Conservation (phyloP, 2,113 vertebrate species). For the Burhinus oedicnemus region DNA sequence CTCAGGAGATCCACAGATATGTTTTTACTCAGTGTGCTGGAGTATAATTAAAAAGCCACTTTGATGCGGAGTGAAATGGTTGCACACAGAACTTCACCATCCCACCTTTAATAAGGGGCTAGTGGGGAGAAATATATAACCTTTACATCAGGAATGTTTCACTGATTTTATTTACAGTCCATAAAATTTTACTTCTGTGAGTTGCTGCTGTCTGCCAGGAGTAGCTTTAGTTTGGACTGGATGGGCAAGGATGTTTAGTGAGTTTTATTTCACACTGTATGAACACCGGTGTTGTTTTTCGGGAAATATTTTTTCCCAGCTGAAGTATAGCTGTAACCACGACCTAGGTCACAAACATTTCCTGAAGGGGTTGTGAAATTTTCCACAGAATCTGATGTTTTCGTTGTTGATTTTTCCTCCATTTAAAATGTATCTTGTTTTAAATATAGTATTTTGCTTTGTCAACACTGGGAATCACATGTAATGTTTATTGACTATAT, state of each 20-base stretch:
- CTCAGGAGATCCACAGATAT: background rate
- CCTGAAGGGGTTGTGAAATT: conserved; percentile 23
- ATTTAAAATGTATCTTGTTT: conserved; percentile 12
- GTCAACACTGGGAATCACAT: background rate
- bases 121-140: background rate
- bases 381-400: conserved; percentile 7
- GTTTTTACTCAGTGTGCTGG: background rate
- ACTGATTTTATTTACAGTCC: conserved; percentile 30
- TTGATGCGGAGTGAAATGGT: background rate
- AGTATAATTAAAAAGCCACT: background rate
- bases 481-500: background rate
- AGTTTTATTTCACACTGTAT: conserved; percentile 11
- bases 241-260: background rate
- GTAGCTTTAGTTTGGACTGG: conserved; percentile 28
- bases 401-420: background rate
- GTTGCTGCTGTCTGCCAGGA: conserved; percentile 15
- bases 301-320: background rate
- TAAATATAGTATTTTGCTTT: conserved; percentile 5
- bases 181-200: conserved; percentile 26
- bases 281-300: background rate
- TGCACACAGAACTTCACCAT: background rate
- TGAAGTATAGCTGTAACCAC: conserved; percentile 1
- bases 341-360: conserved; percentile 36
- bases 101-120: background rate
- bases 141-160: background rate